Evolutionary conservation across 2,797 vertebrate genomes (phyloP), one percentile per base, ranked within the genome.

Genomic region (Rhabdophis nuchalis): DNA sequence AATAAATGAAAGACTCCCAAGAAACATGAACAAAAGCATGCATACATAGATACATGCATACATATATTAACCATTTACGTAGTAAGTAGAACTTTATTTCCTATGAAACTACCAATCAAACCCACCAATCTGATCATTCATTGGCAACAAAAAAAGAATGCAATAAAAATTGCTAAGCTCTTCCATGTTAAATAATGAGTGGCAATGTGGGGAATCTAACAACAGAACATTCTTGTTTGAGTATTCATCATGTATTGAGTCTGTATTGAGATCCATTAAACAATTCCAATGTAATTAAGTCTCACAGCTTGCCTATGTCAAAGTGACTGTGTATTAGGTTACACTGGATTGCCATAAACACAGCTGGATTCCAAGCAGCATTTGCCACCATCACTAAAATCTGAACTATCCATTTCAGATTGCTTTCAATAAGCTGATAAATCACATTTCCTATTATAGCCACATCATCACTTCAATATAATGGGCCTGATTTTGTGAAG

Each of bases 1-100:
- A 95, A 96, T 95, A 95, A 95, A 94, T 93, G 92, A 41, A 94
- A 94, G 87, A 91, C 94, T 95, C 86, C 91, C 94, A 96, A 96
- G 93, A 96, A 90, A 95, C 88, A 0, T 92, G 72, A 95, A 91
- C 96, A 86, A 64, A 87, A 54, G 41, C 72, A 77, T 41, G 36
- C 18, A 36, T 68, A 18, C n/a, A 36, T 36, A 36, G 32, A 77
- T 25, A 5, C 41, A 82, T 82, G 41, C 72, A 82, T 25, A 82
- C 1, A 41, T 82, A 46, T 87, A 85, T 61, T 88, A 87, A 61
- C 32, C 5, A 88, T 90, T 93, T 90, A 32, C 32, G n/a, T 82
- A 85, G 0, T 93, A 93, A 58, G 52, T n/a, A 29, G n/a, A 16
- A 29, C 46, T 50, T 53, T 93, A 72, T 95, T 92, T 58, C 86